These are phyloP conservation scores for Bemisia tabaci DNA, from an alignment of 1,140 invertebrate species.

Conservation along the genomic window DNA sequence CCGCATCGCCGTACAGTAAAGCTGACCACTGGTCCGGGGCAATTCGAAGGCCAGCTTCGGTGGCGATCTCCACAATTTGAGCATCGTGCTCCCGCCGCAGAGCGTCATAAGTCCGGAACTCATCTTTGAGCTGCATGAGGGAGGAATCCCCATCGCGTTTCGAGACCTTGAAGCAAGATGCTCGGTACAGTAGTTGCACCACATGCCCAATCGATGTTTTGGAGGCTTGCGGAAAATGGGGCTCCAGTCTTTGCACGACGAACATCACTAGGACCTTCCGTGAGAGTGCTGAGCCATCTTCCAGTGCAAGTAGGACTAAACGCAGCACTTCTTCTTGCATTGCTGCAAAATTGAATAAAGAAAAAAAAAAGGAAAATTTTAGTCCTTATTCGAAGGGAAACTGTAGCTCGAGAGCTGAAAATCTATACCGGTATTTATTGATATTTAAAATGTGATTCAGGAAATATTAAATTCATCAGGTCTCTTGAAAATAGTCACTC, in stretches of 20 bases:
- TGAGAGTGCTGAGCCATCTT: constrained; percentile 92
- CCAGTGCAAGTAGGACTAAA: constrained; percentile 81
- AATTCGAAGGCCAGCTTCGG: constrained; percentile 90
- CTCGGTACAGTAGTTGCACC: constrained; percentile 91
- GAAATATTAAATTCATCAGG: no score
- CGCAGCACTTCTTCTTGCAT: constrained; percentile 98
- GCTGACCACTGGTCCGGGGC: constrained; percentile 98
- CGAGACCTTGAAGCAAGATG: constrained; percentile 96
- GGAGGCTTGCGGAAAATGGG: constrained; percentile 92
- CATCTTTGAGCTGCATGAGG: constrained; percentile 96
- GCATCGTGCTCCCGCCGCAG: constrained; percentile 90
- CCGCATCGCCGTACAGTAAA: constrained; percentile 84
- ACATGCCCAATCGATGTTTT: constrained; percentile 99
- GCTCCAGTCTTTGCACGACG: constrained; percentile 88
- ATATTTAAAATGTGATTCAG: no score
- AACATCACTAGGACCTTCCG: constrained; percentile 97
- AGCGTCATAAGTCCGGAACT: constrained; percentile 89
- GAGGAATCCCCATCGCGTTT: constrained; percentile 96
- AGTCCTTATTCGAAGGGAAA: constrained; percentile 2
- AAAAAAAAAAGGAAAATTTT: constrained; percentile 35
- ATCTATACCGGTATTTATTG: no score
- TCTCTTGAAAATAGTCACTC: no score
- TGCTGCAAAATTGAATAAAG: constrained; percentile 37
- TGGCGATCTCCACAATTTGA: constrained; percentile 96
- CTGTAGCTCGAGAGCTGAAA: neutral